Conservation (phyloP, 2,888 invertebrate species). For the Scaptomyza flava region DNA sequence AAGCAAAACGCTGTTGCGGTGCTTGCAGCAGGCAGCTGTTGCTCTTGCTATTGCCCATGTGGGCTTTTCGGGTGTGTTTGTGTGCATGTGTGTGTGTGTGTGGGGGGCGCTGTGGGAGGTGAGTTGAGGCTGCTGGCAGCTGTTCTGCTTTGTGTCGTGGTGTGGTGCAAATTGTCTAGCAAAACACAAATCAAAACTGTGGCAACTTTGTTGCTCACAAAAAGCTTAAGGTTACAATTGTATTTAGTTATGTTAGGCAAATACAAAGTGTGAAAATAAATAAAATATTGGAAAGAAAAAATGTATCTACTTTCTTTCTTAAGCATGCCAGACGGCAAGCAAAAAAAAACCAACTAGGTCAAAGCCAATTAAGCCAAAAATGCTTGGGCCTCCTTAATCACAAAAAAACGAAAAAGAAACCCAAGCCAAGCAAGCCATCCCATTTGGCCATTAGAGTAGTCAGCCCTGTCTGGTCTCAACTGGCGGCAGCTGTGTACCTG, state of each 20-base stretch:
- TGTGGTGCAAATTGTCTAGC: constrained; percentile 56
- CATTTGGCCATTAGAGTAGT: constrained; percentile 49
- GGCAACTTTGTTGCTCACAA: constrained; percentile 44
- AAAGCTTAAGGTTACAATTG: constrained; percentile 2
- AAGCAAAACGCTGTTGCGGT: constrained; percentile 43
- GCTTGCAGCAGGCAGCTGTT: constrained; percentile 18
- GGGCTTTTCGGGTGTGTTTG: constrained; percentile 43
- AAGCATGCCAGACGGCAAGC: constrained; percentile 15
- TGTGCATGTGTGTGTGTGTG: constrained; percentile 53
- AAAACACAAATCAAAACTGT: constrained; percentile 13
- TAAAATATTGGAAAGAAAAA: background rate
- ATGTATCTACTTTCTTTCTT: background rate
- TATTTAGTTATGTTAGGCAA: background rate
- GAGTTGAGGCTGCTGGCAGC: constrained; percentile 61
- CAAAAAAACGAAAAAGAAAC: constrained; percentile 6
- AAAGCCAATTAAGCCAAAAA: constrained; percentile 62
- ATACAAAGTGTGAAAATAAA: background rate
- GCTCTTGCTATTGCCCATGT: constrained; percentile 25
- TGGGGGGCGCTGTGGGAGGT: constrained; percentile 47
- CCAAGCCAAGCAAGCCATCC: constrained; percentile 27
- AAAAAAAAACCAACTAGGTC: constrained; percentile 39
- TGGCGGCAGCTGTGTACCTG: constrained; percentile 50
- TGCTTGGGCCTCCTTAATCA: constrained; percentile 37
- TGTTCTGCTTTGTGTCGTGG: constrained; percentile 49
- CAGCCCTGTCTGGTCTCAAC: constrained; percentile 47